phyloP scores from a whole-genome alignment of 2,888 invertebrate species.

The Tetanocera ferruginea region DNA sequence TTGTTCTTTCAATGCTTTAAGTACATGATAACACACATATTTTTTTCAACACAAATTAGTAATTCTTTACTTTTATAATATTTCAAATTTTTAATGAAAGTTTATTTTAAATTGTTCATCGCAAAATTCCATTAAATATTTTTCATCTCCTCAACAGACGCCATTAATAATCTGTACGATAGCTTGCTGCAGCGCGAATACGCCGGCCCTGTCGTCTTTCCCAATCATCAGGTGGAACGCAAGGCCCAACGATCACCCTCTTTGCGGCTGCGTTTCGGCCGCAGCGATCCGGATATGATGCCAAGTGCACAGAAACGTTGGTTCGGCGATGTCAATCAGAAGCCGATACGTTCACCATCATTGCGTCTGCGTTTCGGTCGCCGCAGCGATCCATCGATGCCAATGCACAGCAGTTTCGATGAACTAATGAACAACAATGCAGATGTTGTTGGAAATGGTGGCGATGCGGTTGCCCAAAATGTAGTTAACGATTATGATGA shows the following conservation, averaged over 20 bases:
- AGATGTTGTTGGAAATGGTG: slow-evolving; percentile 9
- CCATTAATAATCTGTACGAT: slow-evolving; percentile 66
- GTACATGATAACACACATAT: too few relatives aligned
- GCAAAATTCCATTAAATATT: too few relatives aligned
- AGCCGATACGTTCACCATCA: slow-evolving; percentile 81
- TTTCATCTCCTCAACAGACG: slow-evolving; percentile 47
- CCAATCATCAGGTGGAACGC: slow-evolving; percentile 78
- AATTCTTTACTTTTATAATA: too few relatives aligned
- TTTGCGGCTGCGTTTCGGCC: slow-evolving; percentile 81
- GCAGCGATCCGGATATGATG: slow-evolving; percentile 76
- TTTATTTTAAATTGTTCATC: too few relatives aligned
- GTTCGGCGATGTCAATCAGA: slow-evolving; percentile 75
- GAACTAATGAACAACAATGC: slow-evolving; percentile 53
- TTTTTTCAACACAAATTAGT: too few relatives aligned
- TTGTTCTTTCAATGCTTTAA: too few relatives aligned
- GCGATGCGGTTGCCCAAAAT: slow-evolving; percentile 34
- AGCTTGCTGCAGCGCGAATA: slow-evolving; percentile 69
- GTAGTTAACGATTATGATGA: slow-evolving; percentile 45
- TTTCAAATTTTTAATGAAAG: too few relatives aligned
- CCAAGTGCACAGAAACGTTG: slow-evolving; percentile 65
- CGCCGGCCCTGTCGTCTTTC: slow-evolving; percentile 67
- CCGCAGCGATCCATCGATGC: slow-evolving; percentile 78
- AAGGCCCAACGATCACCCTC: slow-evolving; percentile 82
- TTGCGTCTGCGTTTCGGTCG: slow-evolving; percentile 83
- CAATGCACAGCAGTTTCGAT: slow-evolving; percentile 59